Base-by-base conservation (phyloP, 2,888 invertebrate species). In the Sabellastarte sp. region DNA sequence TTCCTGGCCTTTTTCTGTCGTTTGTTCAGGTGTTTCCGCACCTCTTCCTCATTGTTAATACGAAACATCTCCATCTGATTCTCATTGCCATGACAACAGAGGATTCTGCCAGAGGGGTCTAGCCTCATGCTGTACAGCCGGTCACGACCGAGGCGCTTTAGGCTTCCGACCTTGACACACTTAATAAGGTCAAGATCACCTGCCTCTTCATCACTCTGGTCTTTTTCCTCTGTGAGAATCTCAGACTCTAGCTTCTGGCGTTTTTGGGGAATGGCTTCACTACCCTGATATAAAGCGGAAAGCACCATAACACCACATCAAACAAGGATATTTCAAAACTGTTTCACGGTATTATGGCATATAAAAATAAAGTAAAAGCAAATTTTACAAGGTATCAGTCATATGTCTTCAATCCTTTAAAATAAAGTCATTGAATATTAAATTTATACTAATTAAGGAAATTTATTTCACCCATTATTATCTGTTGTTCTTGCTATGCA, bases 61-160 rank as follows among this genome's bases (percentile, higher is more conserved):
- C 89, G 87, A 80, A 93, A 97, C 61, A 93, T 84, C 85, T 98
- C 97, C 24, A 97, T 85, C 30, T 88, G 84, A 61, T 89, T 88
- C 76, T 94, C 93, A 15, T 89, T 90, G 1, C 95, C 95, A 79
- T 93, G 91, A 80, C 93, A 93, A 1, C 89, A 90, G 2, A 97
- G 79, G 28, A 93, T 84, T 67, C 88, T 87, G 69, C 90, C 89
- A 15, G 90, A 89, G 0, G 86, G 83, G 84, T 96, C 94, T 1
- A 89, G 87, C 24, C 87, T 86, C 76, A 96, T 86, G 29, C 90
- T 89, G 0, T 91, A 88, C 1, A 95, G 90, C 73, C 94, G 87
- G 2, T 93, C 94, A 72, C 87, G 88, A 0, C 92, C 91, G 32
- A 89, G 88, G 60, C 95, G 88, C 67, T 93, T 86, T 53, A 97